phyloP scores from a whole-genome alignment of 2,888 invertebrate genomes.

The Mesodorylaimus sp. region DNA sequence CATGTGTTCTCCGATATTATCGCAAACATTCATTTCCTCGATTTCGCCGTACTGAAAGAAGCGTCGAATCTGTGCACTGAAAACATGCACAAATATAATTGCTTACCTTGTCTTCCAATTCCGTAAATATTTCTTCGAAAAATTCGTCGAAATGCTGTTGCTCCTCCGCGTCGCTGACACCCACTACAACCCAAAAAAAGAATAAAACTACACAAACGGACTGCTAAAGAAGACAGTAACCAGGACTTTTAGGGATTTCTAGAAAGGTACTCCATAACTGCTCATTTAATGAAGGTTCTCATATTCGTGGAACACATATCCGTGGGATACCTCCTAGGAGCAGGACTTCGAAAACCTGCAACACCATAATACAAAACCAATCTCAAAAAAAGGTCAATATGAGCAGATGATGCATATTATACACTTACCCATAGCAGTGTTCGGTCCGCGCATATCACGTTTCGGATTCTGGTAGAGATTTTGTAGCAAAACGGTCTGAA shows the following conservation, averaged over 20 bases:
- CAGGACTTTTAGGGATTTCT: no score
- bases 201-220: no score
- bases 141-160: constrained; percentile 99
- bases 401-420: no score
- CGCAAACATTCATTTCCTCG: constrained; percentile 99
- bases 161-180: constrained; percentile 95
- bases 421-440: background rate
- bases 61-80: constrained; percentile 7
- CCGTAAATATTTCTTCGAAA: constrained; percentile 97
- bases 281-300: no score
- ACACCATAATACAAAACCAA: no score
- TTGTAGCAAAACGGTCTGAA: constrained; percentile 80
- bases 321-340: no score
- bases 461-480: constrained; percentile 88
- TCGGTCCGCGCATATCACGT: background rate
- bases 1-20: constrained; percentile 91
- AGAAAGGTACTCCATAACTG: no score
- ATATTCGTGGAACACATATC: no score
- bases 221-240: no score
- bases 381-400: no score
- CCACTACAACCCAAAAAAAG: no score
- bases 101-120: constrained; percentile 71
- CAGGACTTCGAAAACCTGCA: no score
- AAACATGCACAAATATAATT: background rate
- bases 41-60: constrained; percentile 70